phyloP scores from a whole-genome alignment of 1,140 invertebrate genomes.

The Papilio xuthus region DNA sequence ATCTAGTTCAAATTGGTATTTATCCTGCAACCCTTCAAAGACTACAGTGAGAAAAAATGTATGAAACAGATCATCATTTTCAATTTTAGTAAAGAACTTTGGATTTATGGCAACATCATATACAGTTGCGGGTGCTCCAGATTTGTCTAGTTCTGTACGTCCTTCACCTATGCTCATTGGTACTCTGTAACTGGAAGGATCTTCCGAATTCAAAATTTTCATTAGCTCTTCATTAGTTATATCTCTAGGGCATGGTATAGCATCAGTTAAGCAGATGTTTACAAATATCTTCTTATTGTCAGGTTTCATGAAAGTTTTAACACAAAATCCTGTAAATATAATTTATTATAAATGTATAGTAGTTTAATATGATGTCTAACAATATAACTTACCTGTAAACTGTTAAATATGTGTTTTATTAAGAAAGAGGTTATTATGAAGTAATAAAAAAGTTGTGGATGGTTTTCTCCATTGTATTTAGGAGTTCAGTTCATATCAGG shows the following conservation, averaged over 20 bases:
- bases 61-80: conserved; percentile 86
- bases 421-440: too few species aligned
- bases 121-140: conserved; percentile 85
- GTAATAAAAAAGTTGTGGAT: too few species aligned
- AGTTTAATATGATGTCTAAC: too few species aligned
- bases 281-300: conserved; percentile 89
- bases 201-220: conserved; percentile 87
- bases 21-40: conserved; percentile 86
- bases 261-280: conserved; percentile 89
- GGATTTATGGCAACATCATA: conserved; percentile 91
- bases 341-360: not conserved
- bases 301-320: conserved; percentile 88
- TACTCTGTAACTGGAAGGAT: conserved; percentile 87
- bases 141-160: conserved; percentile 90
- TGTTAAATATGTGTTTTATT: too few species aligned
- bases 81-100: conserved; percentile 86
- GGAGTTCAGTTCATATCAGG: too few species aligned
- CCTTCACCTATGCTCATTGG: conserved; percentile 94
- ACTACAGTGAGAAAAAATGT: conserved; percentile 89
- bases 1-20: conserved; percentile 86
- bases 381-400: too few species aligned
- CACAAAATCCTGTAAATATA: conserved; percentile 87
- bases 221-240: conserved; percentile 89
- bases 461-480: too few species aligned
- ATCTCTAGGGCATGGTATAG: conserved; percentile 90